Evolutionary conservation across 2,888 invertebrate genomes (phyloP), one percentile per base, ranked within the genome.

Genomic region (Bombyx huttoni): DNA sequence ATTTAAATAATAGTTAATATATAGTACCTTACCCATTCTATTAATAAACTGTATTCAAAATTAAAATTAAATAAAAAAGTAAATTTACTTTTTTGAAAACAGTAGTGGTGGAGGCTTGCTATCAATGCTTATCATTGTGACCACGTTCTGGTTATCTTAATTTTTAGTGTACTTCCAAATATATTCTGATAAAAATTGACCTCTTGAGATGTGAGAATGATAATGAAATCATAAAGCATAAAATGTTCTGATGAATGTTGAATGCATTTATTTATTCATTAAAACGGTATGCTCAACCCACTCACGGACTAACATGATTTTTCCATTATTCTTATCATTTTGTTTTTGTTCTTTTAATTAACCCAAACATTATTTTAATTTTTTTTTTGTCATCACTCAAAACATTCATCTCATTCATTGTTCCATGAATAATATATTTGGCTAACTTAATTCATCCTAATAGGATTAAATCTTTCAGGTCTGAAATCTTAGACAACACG

Each of bases 401-500:
- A 24, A 24, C 2, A 24, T 24, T 24, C 2, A 24, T 24, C 5
- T 24, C 24, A 24, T 40, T 40, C 12, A 40, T 12, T 12, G 7
- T 40, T 40, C 12, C 40, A 12, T 40, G 3, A 40, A 40, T 40
- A 40, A 6, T 12, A 10, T 10, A 7, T 40, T 12, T 40, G 40
- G 8, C 40, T 40, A 40, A 40, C 12, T 40, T 8, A 40, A 40
- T 40, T 40, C 40, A 40, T 10, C 12, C 12, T 40, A 40, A 40
- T 7, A 3, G 40, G 8, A 40, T 10, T 8, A 40, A 40, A 10
- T 40, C 8, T 90, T 89, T 8, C 83, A 91, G 91, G 87, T 90
- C 91, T 70, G 91, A 91, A 71, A 89, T 91, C 66, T 80, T 90
- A 85, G 91, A 91, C 68, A 91, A 79, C 65, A 76, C 90, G 54